These are phyloP conservation scores for Sebastes hubbsi DNA, from an alignment of 2,797 vertebrate species.

Conservation along the genomic window DNA sequence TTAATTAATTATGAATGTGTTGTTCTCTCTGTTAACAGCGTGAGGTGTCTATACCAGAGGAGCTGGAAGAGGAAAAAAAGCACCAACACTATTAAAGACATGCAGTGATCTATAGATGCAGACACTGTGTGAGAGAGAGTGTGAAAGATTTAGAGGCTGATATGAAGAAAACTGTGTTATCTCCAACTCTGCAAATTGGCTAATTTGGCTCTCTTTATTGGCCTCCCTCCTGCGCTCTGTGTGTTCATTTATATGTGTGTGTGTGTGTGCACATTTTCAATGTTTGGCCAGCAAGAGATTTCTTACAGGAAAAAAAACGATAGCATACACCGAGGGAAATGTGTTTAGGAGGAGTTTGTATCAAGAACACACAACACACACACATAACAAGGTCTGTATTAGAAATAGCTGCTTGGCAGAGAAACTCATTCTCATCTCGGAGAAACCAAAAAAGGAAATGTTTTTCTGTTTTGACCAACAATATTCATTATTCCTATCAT, in stretches of 20 bases:
- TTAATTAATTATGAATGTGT: constrained; percentile 38
- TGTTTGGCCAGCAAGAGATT: constrained; percentile 17
- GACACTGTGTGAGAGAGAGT: constrained; percentile 42
- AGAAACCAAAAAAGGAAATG: not conserved
- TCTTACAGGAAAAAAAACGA: not conserved
- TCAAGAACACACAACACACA: constrained; percentile 23
- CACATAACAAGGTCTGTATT: not conserved
- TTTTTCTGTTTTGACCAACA: constrained; percentile 2
- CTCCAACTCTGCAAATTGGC: constrained; percentile 61
- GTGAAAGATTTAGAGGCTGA: constrained; percentile 59
- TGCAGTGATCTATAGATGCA: constrained; percentile 21
- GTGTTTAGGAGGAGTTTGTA: constrained; percentile 58
- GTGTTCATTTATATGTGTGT: constrained; percentile 17
- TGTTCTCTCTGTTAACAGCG: constrained; percentile 31
- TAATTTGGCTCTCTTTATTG: constrained; percentile 63
- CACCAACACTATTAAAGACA: constrained; percentile 12
- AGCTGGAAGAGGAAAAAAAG: constrained; percentile 1
- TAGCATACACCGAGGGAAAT: constrained; percentile 29
- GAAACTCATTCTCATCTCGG: not conserved
- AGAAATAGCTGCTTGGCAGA: constrained; percentile 24
- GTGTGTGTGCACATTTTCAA: constrained; percentile 15
- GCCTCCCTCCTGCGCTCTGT: constrained; percentile 39
- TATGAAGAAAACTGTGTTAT: constrained; percentile 60
- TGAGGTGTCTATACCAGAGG: constrained; percentile 28
- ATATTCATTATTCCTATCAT: not conserved